Conservation (phyloP, 2,113 vertebrate genomes). For the Zapornia atra region DNA sequence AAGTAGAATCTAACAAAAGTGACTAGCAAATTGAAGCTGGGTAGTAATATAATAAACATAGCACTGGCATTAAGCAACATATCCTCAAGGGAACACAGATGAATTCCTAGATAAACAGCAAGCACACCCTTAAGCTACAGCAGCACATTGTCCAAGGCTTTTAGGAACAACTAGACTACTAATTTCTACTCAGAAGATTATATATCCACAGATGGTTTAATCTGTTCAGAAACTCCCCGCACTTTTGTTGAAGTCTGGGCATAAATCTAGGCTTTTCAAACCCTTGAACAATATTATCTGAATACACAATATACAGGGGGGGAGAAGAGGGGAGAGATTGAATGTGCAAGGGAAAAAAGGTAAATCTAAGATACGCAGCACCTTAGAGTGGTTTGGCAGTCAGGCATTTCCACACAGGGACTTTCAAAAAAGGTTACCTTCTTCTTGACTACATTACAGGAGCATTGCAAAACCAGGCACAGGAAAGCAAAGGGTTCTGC, state of each 20-base stretch:
- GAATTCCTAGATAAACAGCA: background rate
- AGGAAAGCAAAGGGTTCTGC: background rate
- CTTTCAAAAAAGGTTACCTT: background rate
- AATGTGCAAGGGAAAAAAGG: background rate
- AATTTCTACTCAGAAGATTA: background rate
- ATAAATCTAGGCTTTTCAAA: background rate
- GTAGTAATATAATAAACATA: background rate
- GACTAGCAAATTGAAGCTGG: background rate
- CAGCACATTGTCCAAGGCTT: background rate
- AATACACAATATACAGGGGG: background rate
- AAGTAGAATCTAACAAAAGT: background rate
- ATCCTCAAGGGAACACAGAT: background rate
- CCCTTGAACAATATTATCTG: background rate
- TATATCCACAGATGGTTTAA: background rate
- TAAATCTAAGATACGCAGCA: background rate
- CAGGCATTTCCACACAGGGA: background rate
- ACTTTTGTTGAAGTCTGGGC: background rate
- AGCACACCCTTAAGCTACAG: background rate
- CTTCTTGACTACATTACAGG: background rate
- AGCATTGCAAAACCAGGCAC: background rate
- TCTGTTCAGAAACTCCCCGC: background rate
- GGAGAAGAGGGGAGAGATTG: background rate
- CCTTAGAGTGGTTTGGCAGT: background rate
- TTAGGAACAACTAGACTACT: background rate
- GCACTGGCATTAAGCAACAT: background rate